phyloP scores from a whole-genome alignment of 1,140 invertebrate genomes.

The Colletes gigas region DNA sequence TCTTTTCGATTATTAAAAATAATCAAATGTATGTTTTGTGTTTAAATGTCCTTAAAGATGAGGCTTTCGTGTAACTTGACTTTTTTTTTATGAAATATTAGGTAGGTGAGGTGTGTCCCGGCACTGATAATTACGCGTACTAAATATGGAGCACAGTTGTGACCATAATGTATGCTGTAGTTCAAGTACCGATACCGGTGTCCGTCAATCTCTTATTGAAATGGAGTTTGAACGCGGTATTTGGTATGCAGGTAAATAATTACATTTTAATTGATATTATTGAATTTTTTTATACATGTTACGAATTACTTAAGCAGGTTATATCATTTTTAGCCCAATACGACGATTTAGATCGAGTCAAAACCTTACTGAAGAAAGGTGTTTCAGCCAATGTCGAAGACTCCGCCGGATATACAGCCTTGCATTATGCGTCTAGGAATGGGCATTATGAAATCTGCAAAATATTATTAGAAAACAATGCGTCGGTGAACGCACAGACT shows the following conservation, averaged over 20 bases:
- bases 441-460: conserved; percentile 87
- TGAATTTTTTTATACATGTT: background rate
- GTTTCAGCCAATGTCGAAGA: conserved; percentile 79
- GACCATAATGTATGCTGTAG: conserved; percentile 66
- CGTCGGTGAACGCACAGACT: conserved; percentile 88
- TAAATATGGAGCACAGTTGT: conserved; percentile 67
- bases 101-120: background rate
- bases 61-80: background rate
- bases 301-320: conserved; percentile 42
- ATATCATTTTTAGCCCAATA: conserved; percentile 82
- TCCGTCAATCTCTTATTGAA: conserved; percentile 90
- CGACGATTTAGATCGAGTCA: conserved; percentile 84
- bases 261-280: background rate
- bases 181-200: conserved; percentile 71
- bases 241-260: conserved; percentile 88
- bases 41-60: too few species aligned
- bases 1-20: too few species aligned
- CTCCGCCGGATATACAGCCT: conserved; percentile 87
- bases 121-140: conserved; percentile 7
- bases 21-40: too few species aligned
- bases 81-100: conserved; percentile 5
- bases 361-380: conserved; percentile 83
- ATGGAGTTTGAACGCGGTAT: conserved; percentile 95
- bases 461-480: conserved; percentile 86
- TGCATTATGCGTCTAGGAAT: conserved; percentile 93